Conservation (phyloP, 2,888 invertebrate genomes). For the Lithophane socia region DNA sequence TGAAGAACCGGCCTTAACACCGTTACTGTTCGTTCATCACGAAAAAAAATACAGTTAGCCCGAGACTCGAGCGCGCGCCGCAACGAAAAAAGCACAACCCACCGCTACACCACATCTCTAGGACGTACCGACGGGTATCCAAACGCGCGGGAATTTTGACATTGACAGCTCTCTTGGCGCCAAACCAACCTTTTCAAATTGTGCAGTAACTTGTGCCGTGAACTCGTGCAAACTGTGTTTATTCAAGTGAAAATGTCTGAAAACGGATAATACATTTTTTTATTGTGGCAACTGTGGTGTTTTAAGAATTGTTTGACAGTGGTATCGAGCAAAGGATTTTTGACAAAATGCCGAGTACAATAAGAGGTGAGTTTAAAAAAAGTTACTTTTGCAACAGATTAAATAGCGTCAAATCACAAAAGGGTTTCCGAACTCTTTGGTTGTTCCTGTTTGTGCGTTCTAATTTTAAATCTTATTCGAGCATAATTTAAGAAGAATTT, state of each 20-base stretch:
- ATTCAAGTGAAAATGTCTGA: conserved; percentile 76
- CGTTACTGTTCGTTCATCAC: conserved; percentile 85
- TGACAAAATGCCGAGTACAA: conserved; percentile 89
- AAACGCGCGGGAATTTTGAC: conserved; percentile 80
- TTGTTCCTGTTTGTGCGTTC: conserved; percentile 27
- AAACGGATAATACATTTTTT: conserved; percentile 76
- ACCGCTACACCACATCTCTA: conserved; percentile 82
- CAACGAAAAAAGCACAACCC: conserved; percentile 87
- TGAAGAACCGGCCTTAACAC: conserved; percentile 83
- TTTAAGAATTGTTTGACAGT: conserved; percentile 73
- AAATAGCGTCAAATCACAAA: conserved; percentile 10
- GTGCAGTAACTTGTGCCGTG: conserved; percentile 61
- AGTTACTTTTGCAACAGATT: conserved; percentile 27
- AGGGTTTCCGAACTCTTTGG: conserved; percentile 23
- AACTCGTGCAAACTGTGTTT: conserved; percentile 66
- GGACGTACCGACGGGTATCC: conserved; percentile 81
- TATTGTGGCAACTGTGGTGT: conserved; percentile 71
- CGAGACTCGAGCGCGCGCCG: conserved; percentile 78
- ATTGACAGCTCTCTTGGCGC: conserved; percentile 82
- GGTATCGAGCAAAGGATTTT: conserved; percentile 74
- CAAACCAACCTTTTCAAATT: conserved; percentile 63
- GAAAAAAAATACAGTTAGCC: conserved; percentile 89
- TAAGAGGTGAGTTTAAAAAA: conserved; percentile 83
- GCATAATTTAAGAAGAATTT: conserved; percentile 31
- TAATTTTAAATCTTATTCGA: conserved; percentile 39